These are phyloP conservation scores for Arrhamphus sclerolepis DNA, from an alignment of 2,797 vertebrate species.

Conservation along the genomic window DNA sequence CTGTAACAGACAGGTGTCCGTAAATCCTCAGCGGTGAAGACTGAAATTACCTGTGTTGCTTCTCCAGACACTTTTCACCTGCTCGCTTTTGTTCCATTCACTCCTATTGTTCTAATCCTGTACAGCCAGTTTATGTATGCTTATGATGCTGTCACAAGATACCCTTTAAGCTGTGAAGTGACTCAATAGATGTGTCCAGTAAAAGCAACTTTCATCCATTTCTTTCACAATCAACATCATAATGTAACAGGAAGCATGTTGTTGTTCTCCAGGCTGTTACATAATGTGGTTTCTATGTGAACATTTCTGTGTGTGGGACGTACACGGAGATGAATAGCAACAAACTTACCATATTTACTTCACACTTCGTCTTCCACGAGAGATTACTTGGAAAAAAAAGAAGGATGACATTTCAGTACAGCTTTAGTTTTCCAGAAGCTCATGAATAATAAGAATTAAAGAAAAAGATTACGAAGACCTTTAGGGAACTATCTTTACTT, in stretches of 20 bases:
- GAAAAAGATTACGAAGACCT: too few species aligned
- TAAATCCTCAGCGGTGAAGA: conserved; percentile 32
- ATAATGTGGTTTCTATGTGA: neutral
- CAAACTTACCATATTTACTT: conserved; percentile 64
- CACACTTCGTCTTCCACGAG: conserved; percentile 82
- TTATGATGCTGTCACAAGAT: conserved; percentile 18
- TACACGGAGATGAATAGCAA: neutral
- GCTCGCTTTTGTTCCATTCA: neutral
- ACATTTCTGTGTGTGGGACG: neutral
- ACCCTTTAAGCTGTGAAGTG: conserved; percentile 5
- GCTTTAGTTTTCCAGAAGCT: neutral
- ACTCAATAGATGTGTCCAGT: neutral
- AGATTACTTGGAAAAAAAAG: conserved; percentile 84
- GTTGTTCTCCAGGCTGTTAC: conserved; percentile 11
- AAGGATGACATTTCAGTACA: conserved; percentile 20
- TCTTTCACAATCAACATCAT: neutral
- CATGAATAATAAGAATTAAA: neutral
- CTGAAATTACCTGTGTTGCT: conserved; percentile 10
- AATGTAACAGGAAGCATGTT: neutral
- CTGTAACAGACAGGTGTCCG: conserved; percentile 4
- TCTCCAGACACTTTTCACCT: neutral
- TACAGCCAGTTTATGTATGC: neutral
- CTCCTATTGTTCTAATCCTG: conserved; percentile 12
- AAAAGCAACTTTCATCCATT: conserved; percentile 4
- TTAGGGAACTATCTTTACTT: too few species aligned